Percentiles rank a stretch among this genome's conserved stretches.
Evolutionary conservation across 2,888 invertebrate species (phyloP).

Genomic region (Leptopilina syphax): DNA sequence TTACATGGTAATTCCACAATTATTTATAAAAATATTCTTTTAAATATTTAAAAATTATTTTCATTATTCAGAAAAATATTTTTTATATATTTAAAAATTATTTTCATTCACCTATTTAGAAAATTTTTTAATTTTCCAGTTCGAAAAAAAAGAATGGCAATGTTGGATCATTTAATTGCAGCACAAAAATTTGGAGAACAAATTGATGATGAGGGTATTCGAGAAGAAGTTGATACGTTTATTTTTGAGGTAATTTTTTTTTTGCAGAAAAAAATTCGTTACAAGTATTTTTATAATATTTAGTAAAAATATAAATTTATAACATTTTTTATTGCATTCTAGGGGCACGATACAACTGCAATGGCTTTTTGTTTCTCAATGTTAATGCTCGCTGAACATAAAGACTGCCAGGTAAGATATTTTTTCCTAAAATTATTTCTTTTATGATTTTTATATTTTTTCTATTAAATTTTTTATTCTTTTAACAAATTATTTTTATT

Average conservation of each 20-base stretch:
- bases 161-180: constrained; percentile 58
- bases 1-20: background rate
- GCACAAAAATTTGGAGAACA: constrained; percentile 49
- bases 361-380: constrained; percentile 78
- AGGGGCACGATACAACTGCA: constrained; percentile 83
- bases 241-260: constrained; percentile 58
- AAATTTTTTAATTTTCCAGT: constrained; percentile 12
- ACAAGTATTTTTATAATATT: background rate
- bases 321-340: constrained; percentile 56
- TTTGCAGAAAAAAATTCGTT: background rate
- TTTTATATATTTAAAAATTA: background rate
- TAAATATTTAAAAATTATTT: no score
- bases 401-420: constrained; percentile 67
- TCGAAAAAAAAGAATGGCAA: constrained; percentile 51
- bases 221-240: constrained; percentile 62
- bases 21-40: background rate
- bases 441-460: no score
- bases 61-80: background rate
- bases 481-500: no score
- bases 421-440: no score
- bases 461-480: no score
- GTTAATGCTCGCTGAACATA: constrained; percentile 78
- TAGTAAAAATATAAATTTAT: no score
- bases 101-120: background rate
- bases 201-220: constrained; percentile 55